Percentiles rank a stretch among this genome's conserved stretches.
Conservation (phyloP, 2,797 vertebrate genomes). For the Merluccius polli region DNA sequence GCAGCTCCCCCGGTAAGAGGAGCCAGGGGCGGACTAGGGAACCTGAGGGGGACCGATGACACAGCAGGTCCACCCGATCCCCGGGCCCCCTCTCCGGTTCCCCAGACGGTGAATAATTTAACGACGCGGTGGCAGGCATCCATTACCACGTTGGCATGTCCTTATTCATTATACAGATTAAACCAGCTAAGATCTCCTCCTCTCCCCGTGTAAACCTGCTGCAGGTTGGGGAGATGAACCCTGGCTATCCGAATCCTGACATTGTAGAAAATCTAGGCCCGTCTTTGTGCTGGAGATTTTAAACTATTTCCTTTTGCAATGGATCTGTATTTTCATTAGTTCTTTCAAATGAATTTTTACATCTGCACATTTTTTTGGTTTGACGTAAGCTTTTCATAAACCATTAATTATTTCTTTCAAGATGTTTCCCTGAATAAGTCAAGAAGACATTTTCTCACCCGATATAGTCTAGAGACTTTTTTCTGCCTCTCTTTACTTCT, state of each 20-base stretch:
- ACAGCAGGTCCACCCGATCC: slow-evolving; percentile 81
- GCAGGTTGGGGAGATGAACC: slow-evolving; percentile 45
- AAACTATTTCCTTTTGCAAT: background rate
- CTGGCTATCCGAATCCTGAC: background rate
- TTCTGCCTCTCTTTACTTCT: slow-evolving; percentile 1
- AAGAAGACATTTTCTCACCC: slow-evolving; percentile 35
- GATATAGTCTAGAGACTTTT: background rate
- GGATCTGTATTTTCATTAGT: background rate
- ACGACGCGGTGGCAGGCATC: slow-evolving; percentile 84
- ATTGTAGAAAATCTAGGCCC: background rate
- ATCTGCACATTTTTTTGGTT: background rate
- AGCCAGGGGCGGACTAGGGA: slow-evolving; percentile 38
- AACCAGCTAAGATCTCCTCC: slow-evolving; percentile 59
- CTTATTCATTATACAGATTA: slow-evolving; percentile 96
- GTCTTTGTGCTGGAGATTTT: too few relatives aligned
- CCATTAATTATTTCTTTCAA: background rate
- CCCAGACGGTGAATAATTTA: slow-evolving; percentile 95
- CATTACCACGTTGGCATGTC: slow-evolving; percentile 87
- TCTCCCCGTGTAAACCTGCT: slow-evolving; percentile 68
- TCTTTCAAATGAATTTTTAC: background rate
- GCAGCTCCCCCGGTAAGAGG: slow-evolving; percentile 51
- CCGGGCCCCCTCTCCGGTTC: slow-evolving; percentile 77
- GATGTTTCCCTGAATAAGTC: slow-evolving; percentile 33
- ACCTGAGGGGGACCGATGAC: slow-evolving; percentile 48
- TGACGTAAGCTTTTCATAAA: background rate